Conservation (phyloP, 2,797 vertebrate species). For the Falco novaeseelandiae region DNA sequence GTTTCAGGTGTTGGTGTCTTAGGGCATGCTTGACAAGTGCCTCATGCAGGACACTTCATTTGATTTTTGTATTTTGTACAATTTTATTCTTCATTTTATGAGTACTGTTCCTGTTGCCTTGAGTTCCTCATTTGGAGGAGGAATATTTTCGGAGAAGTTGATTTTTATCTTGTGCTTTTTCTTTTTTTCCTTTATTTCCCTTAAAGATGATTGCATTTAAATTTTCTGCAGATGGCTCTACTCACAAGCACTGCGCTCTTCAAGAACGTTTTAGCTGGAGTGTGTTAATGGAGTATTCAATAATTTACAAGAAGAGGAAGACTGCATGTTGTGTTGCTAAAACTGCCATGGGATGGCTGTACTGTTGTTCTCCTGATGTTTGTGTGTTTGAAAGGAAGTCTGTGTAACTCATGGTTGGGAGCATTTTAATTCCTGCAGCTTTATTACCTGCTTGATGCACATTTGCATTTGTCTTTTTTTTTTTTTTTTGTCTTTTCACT, state of each 20-base stretch:
- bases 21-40: neutral
- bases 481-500: neutral
- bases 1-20: neutral
- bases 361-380: neutral
- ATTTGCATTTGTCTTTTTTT: neutral
- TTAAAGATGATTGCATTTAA: neutral
- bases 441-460: neutral
- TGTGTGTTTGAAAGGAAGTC: neutral
- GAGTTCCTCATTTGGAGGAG: neutral
- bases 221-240: neutral
- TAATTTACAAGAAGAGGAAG: neutral
- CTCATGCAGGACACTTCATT: neutral
- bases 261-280: neutral
- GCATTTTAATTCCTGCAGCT: neutral
- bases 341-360: neutral
- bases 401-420: neutral
- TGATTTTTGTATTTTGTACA: neutral
- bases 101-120: neutral
- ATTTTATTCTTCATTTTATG: neutral
- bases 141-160: neutral
- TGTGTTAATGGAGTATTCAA: neutral
- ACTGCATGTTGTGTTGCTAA: neutral
- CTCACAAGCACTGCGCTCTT: neutral
- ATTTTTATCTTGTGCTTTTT: neutral
- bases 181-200: neutral